Conservation (phyloP, 2,797 vertebrate genomes). For the Rhinophrynus dorsalis region DNA sequence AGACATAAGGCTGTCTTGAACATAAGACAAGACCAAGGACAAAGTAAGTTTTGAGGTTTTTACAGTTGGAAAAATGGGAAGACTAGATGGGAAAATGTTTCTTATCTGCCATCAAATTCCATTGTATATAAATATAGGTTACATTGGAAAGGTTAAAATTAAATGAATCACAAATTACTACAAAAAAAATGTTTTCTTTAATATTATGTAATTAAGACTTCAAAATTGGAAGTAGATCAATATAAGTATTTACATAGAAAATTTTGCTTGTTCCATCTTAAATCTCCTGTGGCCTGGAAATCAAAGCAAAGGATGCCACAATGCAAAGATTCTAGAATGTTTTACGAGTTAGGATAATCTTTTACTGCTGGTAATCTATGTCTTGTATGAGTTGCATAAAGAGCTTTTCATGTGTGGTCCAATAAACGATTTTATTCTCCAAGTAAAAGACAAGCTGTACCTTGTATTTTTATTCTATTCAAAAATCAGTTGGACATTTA, state of each 20-base stretch:
- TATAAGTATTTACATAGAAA: slow-evolving; percentile 38
- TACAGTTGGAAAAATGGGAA: too few relatives aligned
- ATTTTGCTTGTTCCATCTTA: slow-evolving; percentile 24
- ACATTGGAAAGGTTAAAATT: too few relatives aligned
- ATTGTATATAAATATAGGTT: too few relatives aligned
- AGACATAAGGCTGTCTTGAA: too few relatives aligned
- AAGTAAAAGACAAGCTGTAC: slow-evolving; percentile 38
- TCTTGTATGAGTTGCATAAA: slow-evolving; percentile 46
- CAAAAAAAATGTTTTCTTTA: too few relatives aligned
- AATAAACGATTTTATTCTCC: slow-evolving; percentile 42
- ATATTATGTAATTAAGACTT: too few relatives aligned
- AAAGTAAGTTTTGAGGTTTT: too few relatives aligned
- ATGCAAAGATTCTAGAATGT: slow-evolving; percentile 42
- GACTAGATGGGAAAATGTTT: too few relatives aligned
- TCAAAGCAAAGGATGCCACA: slow-evolving; percentile 42
- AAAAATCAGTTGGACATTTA: slow-evolving; percentile 34
- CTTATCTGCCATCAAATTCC: too few relatives aligned
- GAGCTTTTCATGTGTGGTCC: slow-evolving; percentile 43
- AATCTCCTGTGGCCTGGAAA: slow-evolving; percentile 39
- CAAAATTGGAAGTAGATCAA: too few relatives aligned
- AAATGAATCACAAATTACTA: too few relatives aligned
- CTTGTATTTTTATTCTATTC: slow-evolving; percentile 32
- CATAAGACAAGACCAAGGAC: too few relatives aligned
- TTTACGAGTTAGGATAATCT: slow-evolving; percentile 48
- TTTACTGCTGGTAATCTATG: slow-evolving; percentile 48